A percentile compares a stretch with the other conserved stretches of the same genome.
Evolutionary conservation across 2,888 invertebrate genomes (phyloP).

Genomic region (Caenorhabditis angaria): DNA sequence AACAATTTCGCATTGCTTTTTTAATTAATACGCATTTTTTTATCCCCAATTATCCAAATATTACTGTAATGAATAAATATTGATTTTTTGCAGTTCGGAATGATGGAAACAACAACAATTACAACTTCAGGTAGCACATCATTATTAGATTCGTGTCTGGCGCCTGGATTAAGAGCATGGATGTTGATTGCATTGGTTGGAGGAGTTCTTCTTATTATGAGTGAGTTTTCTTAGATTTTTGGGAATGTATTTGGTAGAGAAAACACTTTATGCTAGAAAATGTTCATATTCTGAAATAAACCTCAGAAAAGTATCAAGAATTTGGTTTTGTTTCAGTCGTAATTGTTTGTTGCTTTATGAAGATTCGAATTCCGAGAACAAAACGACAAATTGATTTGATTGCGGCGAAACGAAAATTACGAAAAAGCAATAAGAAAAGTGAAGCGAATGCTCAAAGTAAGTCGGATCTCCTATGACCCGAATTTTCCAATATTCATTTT

Average conservation of each 20-base stretch:
- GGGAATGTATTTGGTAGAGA: neutral
- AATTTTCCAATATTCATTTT: conserved; percentile 6
- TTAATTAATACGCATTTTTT: no score
- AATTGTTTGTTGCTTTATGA: conserved; percentile 71
- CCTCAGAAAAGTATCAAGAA: neutral
- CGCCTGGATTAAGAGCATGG: conserved; percentile 71
- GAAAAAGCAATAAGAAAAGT: conserved; percentile 43
- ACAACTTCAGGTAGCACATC: no score
- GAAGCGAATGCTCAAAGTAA: conserved; percentile 29
- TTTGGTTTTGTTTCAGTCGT: conserved; percentile 53
- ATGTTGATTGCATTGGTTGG: conserved; percentile 70
- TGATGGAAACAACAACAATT: no score
- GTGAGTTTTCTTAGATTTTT: conserved; percentile 36
- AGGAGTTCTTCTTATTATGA: conserved; percentile 70
- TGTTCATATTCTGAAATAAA: neutral
- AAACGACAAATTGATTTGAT: conserved; percentile 70
- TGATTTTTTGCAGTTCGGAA: conserved; percentile 8
- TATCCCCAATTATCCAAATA: neutral
- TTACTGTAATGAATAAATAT: neutral
- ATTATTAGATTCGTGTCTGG: conserved; percentile 67
- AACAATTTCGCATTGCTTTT: no score
- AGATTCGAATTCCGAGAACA: conserved; percentile 70
- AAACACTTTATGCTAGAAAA: neutral
- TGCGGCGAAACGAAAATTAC: conserved; percentile 61
- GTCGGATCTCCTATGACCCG: neutral